A percentile compares a stretch with the other conserved stretches of the same genome.
phyloP scores from a whole-genome alignment of 2,113 vertebrate species.

The Rhinolophus sinicus region DNA sequence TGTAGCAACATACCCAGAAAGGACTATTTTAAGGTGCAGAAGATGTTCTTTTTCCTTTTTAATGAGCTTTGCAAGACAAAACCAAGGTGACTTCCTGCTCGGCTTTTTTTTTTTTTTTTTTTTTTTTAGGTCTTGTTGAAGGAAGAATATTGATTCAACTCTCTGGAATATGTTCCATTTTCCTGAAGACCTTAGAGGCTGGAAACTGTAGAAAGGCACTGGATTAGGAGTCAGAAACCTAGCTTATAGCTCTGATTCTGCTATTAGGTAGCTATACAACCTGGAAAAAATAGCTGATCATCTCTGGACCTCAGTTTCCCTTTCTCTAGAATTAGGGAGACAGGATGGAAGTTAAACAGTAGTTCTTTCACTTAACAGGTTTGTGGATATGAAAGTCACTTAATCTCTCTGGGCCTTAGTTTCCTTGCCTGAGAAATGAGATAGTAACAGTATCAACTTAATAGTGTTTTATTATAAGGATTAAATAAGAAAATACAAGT shows the following conservation, averaged over 20 bases:
- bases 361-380: background rate
- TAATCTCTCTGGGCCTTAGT: background rate
- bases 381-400: background rate
- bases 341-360: background rate
- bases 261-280: background rate
- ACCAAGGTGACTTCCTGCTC: conserved; percentile 48
- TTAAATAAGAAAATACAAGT: conserved; percentile 22
- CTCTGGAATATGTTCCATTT: conserved; percentile 48
- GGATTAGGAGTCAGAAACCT: background rate
- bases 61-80: conserved; percentile 57
- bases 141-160: conserved; percentile 59
- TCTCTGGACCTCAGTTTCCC: conserved; percentile 13
- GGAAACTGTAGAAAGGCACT: background rate
- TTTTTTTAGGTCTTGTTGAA: conserved; percentile 56
- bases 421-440: background rate
- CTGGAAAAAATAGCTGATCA: background rate
- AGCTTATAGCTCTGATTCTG: background rate
- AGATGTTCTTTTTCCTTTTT: conserved; percentile 54
- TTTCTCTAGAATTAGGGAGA: conserved; percentile 29
- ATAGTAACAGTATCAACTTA: background rate
- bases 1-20: conserved; percentile 27
- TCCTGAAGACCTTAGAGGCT: conserved; percentile 10
- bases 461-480: background rate
- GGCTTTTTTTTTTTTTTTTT: conserved; percentile 60
- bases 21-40: conserved; percentile 41